Evolutionary conservation across 2,797 vertebrate genomes (phyloP).

Genomic region (Pseudotriccus pelzelni): DNA sequence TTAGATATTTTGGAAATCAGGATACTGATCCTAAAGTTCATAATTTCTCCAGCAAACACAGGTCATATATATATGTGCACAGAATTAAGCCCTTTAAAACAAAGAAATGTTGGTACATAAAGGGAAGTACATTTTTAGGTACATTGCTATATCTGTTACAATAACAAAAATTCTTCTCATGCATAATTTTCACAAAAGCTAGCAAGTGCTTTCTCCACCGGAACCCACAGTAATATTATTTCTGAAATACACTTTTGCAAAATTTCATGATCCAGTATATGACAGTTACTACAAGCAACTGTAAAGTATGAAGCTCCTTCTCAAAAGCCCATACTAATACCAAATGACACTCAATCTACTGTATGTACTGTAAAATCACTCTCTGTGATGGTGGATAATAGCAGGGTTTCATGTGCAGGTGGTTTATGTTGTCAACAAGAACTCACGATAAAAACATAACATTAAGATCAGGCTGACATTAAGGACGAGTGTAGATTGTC

Average conservation of each 20-base stretch:
- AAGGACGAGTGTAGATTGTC: neutral
- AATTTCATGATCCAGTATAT: neutral
- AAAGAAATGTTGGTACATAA: neutral
- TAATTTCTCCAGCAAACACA: neutral
- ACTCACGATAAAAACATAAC: neutral
- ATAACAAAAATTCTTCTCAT: neutral
- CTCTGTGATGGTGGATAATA: neutral
- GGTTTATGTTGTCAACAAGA: neutral
- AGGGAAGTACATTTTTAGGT: neutral
- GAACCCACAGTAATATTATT: neutral
- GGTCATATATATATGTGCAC: fast-evolving
- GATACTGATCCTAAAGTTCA: neutral
- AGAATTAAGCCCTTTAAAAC: neutral
- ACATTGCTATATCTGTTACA: neutral
- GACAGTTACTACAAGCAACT: neutral
- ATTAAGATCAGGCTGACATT: neutral
- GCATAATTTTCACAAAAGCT: neutral
- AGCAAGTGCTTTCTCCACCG: neutral
- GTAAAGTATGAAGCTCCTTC: constrained; percentile 1
- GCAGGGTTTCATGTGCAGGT: neutral
- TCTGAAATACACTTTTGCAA: neutral
- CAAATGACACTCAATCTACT: neutral
- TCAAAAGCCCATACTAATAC: neutral
- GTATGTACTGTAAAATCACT: neutral
- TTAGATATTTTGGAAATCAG: neutral